Base-by-base conservation (phyloP, 1,140 invertebrate species). In the Eupeodes corollae region DNA sequence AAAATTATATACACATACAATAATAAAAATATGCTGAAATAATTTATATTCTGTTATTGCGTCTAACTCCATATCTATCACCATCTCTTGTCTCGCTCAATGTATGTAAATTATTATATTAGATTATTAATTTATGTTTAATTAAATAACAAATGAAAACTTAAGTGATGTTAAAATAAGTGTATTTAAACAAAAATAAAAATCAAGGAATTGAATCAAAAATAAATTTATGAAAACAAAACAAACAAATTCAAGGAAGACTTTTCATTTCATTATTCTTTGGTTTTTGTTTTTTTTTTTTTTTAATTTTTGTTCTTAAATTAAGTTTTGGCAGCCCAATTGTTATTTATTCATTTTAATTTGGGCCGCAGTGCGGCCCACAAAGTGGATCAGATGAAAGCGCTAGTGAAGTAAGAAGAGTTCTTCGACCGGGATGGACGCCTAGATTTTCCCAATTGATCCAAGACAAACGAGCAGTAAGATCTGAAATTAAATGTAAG, bases 371-470 rank as follows among this genome's bases (percentile, higher is more conserved):
- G 33, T 67, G 59, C 2, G 58, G 50, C 14, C 63, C 64, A 39
- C 64, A 79, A 57, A 83, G 74, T 52, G 80, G 83, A 52, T 91
- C 87, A 2, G 86, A 79, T 32, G 85, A 84, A 3, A 91, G 68
- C 0, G 86, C 84, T 3, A 91, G 70, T 0, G 87, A 86, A 1
- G 86, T 88, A 0, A 92, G 70, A 3, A 88, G 78, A 14, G 84
- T 88, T 50, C 89, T 73, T 37, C 88, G 71, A 50, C 86, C 86
- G 8, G 91, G 88, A 67, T 88, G 89, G 0, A 96, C 90, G 0
- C 95, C 95, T 0, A 99, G 75, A 66, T 93, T 96, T 67, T 96
- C 91, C 95, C 95, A 99, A 59, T 98, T 97, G 48, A 99, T 97
- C 96, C 96, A 99, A 0, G 91, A 95, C 6, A 99, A 73, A 45